Base-by-base conservation (phyloP, 1,140 invertebrate genomes). In the Hylaeus volcanicus region DNA sequence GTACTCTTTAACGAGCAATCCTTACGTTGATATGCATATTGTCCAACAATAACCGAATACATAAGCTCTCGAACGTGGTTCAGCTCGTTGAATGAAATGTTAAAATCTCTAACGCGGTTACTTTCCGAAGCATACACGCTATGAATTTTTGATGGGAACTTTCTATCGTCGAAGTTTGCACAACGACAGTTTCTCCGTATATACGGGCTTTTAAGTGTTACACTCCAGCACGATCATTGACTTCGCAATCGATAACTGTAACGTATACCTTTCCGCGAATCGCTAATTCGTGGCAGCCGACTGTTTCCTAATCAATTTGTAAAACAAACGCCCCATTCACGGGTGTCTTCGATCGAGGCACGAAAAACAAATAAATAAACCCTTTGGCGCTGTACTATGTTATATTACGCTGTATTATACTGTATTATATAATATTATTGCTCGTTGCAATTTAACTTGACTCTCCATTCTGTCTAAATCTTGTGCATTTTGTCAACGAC, bases 271-370 rank as follows among this genome's bases (percentile, higher is more conserved):
- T 76, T 76, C 63, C 53, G 43, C 12, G n/a, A 76, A 37, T 76
- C 51, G 73, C 37, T 45, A 75, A 66, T 37, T 37, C 61, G 73
- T 4, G 1, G 48, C n/a, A 55, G 3, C 45, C 2, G 11, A 68
- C 41, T 5, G 51, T 45, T 14, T 4, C n/a, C 12, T 12, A 41
- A 51, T 51, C 43, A 63, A 72, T 70, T 48, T 53, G 39, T 58
- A 60, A 39, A 56, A 48, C 80, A 51, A 82, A 74, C n/a, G 74
- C n/a, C 15, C 80, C 74, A 60, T 78, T 79, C 74, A 75, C 63
- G 61, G 68, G 5, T 61, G 51, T 65, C 61, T 72, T 37, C 53
- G 14, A 66, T 12, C 51, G 65, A 37, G 45, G 74, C 63, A 37
- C 48, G 68, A 48, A 45, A 41, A 64, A 64, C 51, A 51, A 64